Conservation (phyloP, 2,113 vertebrate species). For the Lipophrys pholis region DNA sequence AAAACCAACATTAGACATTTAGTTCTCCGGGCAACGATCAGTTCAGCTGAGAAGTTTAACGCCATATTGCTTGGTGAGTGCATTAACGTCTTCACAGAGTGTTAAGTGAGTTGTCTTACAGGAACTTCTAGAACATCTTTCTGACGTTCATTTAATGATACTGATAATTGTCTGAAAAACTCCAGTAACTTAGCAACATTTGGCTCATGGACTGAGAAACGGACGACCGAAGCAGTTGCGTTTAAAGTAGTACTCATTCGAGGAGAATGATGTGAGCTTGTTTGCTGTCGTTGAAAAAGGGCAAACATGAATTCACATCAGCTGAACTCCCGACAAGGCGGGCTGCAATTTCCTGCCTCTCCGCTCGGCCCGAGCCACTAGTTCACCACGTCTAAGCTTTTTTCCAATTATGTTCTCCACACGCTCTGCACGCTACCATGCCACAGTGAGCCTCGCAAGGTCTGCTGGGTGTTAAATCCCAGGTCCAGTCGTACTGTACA, state of each 20-base stretch:
- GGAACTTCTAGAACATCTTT: no score
- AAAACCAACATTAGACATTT: no score
- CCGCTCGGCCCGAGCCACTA: constrained; percentile 7
- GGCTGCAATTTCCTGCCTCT: constrained; percentile 16
- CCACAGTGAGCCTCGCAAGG: constrained; percentile 17
- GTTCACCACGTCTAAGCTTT: constrained; percentile 20
- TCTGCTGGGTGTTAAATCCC: constrained; percentile 29
- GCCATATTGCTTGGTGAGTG: no score
- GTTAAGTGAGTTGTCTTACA: no score
- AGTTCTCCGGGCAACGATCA: no score
- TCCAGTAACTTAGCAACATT: no score
- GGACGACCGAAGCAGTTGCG: no score
- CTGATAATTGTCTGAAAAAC: no score
- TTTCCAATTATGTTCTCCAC: constrained; percentile 36
- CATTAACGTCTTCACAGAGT: no score
- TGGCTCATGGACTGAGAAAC: no score
- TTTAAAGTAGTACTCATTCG: background rate
- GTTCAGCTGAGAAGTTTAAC: no score
- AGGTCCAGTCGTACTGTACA: background rate
- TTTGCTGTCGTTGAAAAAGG: constrained; percentile 16
- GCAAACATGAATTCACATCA: constrained; percentile 5
- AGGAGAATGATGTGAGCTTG: background rate
- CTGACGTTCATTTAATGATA: no score
- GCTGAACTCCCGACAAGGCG: background rate
- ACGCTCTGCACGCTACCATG: constrained; percentile 23